Conservation (phyloP, 2,113 vertebrate genomes). For the Petrocephalus zakoni region DNA sequence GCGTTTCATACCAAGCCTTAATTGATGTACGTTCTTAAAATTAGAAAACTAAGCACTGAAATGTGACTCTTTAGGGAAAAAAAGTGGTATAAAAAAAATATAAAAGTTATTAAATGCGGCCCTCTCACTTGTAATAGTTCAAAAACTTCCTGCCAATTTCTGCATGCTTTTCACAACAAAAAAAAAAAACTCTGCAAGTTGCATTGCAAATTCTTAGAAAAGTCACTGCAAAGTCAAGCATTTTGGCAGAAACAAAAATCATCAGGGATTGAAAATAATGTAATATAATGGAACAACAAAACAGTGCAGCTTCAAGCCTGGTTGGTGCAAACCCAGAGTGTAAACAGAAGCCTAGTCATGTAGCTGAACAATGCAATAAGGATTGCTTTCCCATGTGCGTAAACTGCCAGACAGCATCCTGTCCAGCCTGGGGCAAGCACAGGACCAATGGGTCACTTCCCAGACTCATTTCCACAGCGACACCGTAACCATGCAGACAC, state of each 20-base stretch:
- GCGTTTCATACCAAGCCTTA: background rate
- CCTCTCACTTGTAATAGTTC: background rate
- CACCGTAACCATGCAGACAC: conserved; percentile 15
- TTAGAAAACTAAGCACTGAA: background rate
- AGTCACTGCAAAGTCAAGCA: background rate
- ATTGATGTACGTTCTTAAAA: background rate
- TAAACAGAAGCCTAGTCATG: background rate
- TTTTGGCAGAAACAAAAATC: background rate
- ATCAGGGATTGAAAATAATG: background rate
- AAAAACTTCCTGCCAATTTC: background rate
- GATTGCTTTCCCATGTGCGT: background rate
- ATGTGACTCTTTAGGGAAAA: background rate
- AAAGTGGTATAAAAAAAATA: background rate
- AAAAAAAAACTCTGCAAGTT: too few relatives aligned
- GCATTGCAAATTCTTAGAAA: background rate
- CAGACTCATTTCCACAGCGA: background rate
- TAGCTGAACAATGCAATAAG: background rate
- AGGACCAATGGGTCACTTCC: background rate
- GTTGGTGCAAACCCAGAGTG: background rate
- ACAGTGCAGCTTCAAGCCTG: background rate
- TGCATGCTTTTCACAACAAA: background rate
- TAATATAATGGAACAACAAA: background rate
- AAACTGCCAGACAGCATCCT: background rate
- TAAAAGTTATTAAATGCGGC: background rate
- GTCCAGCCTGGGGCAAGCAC: background rate